Evolutionary conservation across 2,888 invertebrate genomes (phyloP).

Genomic region (Leptogaster cylindrica): DNA sequence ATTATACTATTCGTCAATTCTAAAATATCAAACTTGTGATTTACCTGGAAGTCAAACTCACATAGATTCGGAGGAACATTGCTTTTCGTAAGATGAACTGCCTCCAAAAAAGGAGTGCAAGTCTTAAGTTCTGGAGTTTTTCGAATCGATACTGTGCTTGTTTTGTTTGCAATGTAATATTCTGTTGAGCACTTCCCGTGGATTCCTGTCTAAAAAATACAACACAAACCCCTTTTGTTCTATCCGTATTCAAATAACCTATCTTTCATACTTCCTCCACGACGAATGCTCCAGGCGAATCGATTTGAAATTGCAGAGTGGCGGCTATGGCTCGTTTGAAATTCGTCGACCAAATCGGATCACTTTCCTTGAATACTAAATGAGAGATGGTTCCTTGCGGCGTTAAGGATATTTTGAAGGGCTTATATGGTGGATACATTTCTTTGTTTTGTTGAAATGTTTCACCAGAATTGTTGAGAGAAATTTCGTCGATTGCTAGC

Average conservation of each 20-base stretch:
- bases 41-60: constrained; percentile 59
- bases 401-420: constrained; percentile 57
- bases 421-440: constrained; percentile 62
- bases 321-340: constrained; percentile 72
- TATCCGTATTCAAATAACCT: not conserved
- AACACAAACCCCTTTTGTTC: not conserved
- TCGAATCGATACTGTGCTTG: constrained; percentile 59
- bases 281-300: constrained; percentile 60
- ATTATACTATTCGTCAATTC: not conserved
- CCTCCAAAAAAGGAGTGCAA: constrained; percentile 58
- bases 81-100: constrained; percentile 59
- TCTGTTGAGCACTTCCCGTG: constrained; percentile 66
- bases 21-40: not conserved
- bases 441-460: constrained; percentile 61
- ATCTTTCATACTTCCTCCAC: constrained; percentile 57
- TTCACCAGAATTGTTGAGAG: constrained; percentile 60
- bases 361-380: constrained; percentile 61
- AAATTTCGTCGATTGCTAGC: constrained; percentile 61
- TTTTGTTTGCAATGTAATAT: constrained; percentile 61
- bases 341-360: constrained; percentile 71
- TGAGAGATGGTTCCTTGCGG: constrained; percentile 58
- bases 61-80: constrained; percentile 61
- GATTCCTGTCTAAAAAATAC: constrained; percentile 64
- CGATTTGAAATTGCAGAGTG: constrained; percentile 68
- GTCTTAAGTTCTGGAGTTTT: constrained; percentile 61